phyloP scores from a whole-genome alignment of 2,113 vertebrate species.

The Vidua chalybeata region DNA sequence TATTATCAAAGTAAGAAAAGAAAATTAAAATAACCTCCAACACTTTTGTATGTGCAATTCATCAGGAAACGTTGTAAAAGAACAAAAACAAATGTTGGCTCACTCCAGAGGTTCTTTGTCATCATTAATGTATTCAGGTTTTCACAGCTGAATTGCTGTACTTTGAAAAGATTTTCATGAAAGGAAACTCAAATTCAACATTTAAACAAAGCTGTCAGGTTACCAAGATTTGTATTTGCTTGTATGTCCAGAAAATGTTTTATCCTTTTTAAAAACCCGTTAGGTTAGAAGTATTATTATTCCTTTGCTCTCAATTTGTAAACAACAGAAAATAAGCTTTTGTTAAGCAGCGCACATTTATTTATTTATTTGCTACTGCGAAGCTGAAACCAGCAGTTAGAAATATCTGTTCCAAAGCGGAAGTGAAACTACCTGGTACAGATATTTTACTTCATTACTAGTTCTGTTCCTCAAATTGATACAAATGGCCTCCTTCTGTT shows the following conservation, averaged over 20 bases:
- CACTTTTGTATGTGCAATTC: constrained; percentile 71
- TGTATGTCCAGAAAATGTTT: constrained; percentile 66
- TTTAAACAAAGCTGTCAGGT: constrained; percentile 75
- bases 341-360: constrained; percentile 38
- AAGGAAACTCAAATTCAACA: constrained; percentile 71
- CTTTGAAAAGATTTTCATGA: constrained; percentile 76
- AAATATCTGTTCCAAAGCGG: constrained; percentile 56
- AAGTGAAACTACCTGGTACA: constrained; percentile 66
- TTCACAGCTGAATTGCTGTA: constrained; percentile 75
- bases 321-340: constrained; percentile 61
- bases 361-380: neutral
- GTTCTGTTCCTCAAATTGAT: constrained; percentile 81
- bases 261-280: constrained; percentile 29
- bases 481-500: constrained; percentile 84
- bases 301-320: constrained; percentile 61
- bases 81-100: constrained; percentile 75
- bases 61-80: constrained; percentile 70
- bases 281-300: constrained; percentile 45
- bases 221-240: constrained; percentile 67
- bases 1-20: constrained; percentile 68
- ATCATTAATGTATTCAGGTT: constrained; percentile 77
- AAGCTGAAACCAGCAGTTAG: constrained; percentile 13
- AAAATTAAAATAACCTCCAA: constrained; percentile 73
- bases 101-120: constrained; percentile 76
- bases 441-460: constrained; percentile 78